These are phyloP conservation scores for Imbricaverruca yamaguchii DNA, from an alignment of 2,888 invertebrate genomes.

Conservation along the genomic window DNA sequence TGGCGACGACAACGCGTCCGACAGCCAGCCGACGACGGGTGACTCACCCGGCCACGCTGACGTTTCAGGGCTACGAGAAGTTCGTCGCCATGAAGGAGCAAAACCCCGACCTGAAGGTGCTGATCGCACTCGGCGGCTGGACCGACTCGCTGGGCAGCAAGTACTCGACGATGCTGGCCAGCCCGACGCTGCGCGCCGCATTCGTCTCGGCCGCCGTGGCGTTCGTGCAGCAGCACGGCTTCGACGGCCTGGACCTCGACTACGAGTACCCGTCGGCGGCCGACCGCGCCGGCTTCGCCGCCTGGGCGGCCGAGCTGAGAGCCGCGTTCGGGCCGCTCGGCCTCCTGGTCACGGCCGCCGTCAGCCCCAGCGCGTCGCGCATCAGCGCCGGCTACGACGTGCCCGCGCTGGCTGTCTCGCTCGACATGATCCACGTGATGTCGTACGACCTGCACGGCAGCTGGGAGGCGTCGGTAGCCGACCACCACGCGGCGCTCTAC, in stretches of 20 bases:
- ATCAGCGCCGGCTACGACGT: conserved; percentile 24
- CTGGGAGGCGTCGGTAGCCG: conserved; percentile 23
- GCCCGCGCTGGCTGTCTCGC: conserved; percentile 12
- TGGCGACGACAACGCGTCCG: too few relatives aligned
- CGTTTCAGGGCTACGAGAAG: not conserved
- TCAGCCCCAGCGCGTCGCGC: not conserved
- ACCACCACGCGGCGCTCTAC: conserved; percentile 21
- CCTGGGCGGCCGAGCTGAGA: conserved; percentile 15
- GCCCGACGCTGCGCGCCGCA: not conserved
- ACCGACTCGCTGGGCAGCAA: conserved; percentile 22
- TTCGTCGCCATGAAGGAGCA: conserved; percentile 17
- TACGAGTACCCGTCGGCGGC: conserved; percentile 25
- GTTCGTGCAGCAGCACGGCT: conserved; percentile 22
- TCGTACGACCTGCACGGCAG: conserved; percentile 26
- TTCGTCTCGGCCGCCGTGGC: not conserved
- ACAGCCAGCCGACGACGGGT: too few relatives aligned
- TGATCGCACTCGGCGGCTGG: conserved; percentile 27
- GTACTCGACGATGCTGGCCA: conserved; percentile 19
- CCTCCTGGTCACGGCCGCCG: conserved; percentile 23
- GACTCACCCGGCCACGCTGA: too few relatives aligned
- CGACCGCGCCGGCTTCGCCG: conserved; percentile 22
- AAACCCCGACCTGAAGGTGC: conserved; percentile 19
- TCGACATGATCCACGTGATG: conserved; percentile 26
- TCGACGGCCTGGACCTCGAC: conserved; percentile 27
- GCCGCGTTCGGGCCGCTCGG: not conserved